Evolutionary conservation across 1,140 invertebrate species (phyloP), one percentile per base, ranked within the genome.

Genomic region (Listronotus oregonensis): DNA sequence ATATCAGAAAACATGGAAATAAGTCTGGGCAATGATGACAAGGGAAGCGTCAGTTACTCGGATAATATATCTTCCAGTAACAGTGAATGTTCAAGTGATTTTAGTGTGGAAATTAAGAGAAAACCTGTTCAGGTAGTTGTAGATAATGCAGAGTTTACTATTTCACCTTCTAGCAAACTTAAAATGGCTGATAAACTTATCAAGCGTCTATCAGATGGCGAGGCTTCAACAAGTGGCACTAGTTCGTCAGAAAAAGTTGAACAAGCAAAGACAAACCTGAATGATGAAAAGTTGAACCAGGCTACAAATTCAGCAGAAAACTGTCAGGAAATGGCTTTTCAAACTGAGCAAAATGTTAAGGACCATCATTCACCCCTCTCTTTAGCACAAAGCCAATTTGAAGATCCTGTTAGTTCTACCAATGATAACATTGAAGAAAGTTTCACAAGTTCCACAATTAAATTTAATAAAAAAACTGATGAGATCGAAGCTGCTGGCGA

Each of bases 111-210:
- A 51, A 55, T 49, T 4, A 74, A 68, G 56, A 69, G 43, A 56
- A 71, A 68, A 59, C 73, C 71, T 9, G 60, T 71, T 10, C 72
- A 72, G 44, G 65, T 72, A 14, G 71, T 67, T 56, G 62, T 71
- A 6, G 54, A 68, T 18, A 72, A 72, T 63, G 62, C 58, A 3
- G 71, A 72, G 31, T 61, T 72, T 49, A 62, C 68, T 10, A 70
- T 72, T 42, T 72, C 69, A 10, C 69, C 72, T 17, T 59, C 68
- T 14, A 74, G 50, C 37, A 72, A 71, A 61, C 39, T 67, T 31
- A 74, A 68, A 56, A 73, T 74, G n/a, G 44, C 66, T 9, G 75
- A 77, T 49, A 64, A 65, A 50, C 55, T 76, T n/a, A 76, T 75
- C 11, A 71, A 74, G 51, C 70, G 65, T 7, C 49, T 71, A 15